phyloP scores from a whole-genome alignment of 2,888 invertebrate species.

The Stomorhina lunata region DNA sequence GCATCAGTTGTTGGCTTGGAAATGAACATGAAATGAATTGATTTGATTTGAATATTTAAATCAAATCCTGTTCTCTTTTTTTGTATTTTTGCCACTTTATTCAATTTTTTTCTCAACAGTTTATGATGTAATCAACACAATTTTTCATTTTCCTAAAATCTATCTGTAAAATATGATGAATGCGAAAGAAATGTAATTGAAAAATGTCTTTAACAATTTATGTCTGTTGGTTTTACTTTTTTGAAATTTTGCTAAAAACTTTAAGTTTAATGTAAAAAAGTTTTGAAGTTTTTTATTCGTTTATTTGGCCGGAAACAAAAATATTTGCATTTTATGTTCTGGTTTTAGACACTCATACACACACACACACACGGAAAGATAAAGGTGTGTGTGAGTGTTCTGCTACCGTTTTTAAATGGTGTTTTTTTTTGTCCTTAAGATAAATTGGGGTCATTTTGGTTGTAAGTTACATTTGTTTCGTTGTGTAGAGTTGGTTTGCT shows the following conservation, averaged over 20 bases:
- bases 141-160: constrained; percentile 2
- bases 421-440: constrained; percentile 72
- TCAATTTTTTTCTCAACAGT: not conserved
- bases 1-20: constrained; percentile 57
- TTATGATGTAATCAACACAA: constrained; percentile 11
- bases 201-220: constrained; percentile 32
- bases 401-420: constrained; percentile 39
- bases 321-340: constrained; percentile 48
- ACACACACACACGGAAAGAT: no score
- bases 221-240: not conserved
- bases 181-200: constrained; percentile 16
- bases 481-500: constrained; percentile 31
- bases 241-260: not conserved
- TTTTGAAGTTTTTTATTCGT: not conserved
- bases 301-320: constrained; percentile 10
- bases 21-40: constrained; percentile 27
- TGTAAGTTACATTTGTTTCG: constrained; percentile 65
- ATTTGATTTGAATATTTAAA: constrained; percentile 66
- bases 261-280: constrained; percentile 14
- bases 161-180: constrained; percentile 35
- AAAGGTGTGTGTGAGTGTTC: not conserved
- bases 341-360: no score
- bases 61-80: constrained; percentile 58
- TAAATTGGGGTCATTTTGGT: constrained; percentile 79
- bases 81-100: no score